Evolutionary conservation across 1,140 invertebrate genomes (phyloP), one percentile per base, ranked within the genome.

Genomic region (Eupristina koningsbergeri): DNA sequence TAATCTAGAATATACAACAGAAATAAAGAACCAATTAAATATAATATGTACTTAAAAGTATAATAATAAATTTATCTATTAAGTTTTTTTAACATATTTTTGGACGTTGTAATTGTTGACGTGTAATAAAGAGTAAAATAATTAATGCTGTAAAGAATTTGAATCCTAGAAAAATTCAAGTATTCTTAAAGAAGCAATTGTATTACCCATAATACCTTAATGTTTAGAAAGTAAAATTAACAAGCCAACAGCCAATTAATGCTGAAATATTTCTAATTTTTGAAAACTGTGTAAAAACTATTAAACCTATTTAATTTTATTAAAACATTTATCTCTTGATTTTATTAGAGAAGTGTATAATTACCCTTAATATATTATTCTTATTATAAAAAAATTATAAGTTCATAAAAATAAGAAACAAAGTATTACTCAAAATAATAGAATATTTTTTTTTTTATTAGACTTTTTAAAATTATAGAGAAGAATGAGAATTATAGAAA

Each of bases 171-270:
- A 3, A 29, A 34, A 8, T 13, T 29, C 17, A 1, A 34, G 11
- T 2, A 7, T 64, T 34, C 11, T 19, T 3, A 8, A 71, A 41
- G 0, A n/a, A 58, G 5, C 3, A 17, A 26, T 58, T 71, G 19
- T 71, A 7, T 71, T 41, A 41, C 22, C 9, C 67, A 41, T 1
- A 5, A 41, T 19, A 71, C 1, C 36, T 8, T 0, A 41, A 94
- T 87, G 94, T 93, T 84, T 88, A 75, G 41, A 87, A 77, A 41
- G 47, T 69, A 74, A 64, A 84, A 84, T 81, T 58, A 85, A 82
- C 80, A 87, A 83, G 85, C 85, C 79, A 81, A 85, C 79, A 85
- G 79, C 79, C 84, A 85, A 85, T 84, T 84, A 75, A 22, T 29
- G 47, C 47, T 77, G 47, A 58, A 69, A 41, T 26, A 6, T 58